Conservation (phyloP, 2,888 invertebrate genomes). For the Megalurothrips usitatus region DNA sequence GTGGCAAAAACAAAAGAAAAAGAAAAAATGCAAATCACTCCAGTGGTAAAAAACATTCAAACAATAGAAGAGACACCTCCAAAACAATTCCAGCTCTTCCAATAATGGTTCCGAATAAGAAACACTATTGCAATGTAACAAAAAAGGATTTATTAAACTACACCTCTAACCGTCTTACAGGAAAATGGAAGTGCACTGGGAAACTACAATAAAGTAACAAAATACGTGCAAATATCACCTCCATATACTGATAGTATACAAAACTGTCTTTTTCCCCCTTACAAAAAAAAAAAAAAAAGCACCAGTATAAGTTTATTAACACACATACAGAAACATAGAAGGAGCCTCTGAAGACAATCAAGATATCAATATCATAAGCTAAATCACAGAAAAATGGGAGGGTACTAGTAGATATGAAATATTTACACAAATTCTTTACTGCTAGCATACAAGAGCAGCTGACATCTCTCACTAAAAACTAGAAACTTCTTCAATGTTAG, state of each 20-base stretch:
- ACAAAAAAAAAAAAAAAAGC: background rate
- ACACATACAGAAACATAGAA: no score
- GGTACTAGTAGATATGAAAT: no score
- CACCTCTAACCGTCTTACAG: background rate
- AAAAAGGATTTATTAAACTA: slow-evolving; percentile 31
- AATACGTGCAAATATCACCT: slow-evolving; percentile 20
- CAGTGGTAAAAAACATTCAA: no score
- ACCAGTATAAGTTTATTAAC: background rate
- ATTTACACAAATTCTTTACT: no score
- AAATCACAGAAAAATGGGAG: background rate
- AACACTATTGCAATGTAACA: slow-evolving; percentile 19
- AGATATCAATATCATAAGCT: background rate
- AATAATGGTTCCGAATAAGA: background rate
- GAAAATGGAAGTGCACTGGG: slow-evolving; percentile 18
- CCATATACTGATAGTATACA: background rate
- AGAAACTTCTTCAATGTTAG: no score
- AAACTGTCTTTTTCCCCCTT: background rate
- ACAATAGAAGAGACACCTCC: no score
- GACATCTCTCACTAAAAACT: no score
- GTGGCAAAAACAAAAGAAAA: background rate
- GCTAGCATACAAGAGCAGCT: no score
- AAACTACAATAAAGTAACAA: slow-evolving; percentile 29
- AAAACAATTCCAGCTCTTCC: slow-evolving; percentile 15
- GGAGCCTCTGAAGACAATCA: no score
- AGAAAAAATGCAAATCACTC: background rate